Percentiles rank a stretch among this genome's conserved stretches.
Evolutionary conservation across 2,888 invertebrate species (phyloP).

Genomic region (Nesidiocoris tenuis): DNA sequence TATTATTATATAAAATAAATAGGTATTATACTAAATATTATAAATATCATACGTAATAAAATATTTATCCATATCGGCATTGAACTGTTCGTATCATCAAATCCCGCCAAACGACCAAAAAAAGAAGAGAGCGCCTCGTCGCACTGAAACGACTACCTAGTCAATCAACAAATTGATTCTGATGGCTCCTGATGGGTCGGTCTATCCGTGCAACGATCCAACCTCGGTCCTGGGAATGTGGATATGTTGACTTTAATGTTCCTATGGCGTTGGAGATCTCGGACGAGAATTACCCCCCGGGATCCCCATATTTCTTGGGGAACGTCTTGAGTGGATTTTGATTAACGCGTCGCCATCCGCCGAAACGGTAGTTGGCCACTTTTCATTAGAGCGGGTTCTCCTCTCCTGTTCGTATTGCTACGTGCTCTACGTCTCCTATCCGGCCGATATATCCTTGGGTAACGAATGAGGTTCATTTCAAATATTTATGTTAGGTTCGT

Average conservation of each 20-base stretch:
- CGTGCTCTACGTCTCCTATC: neutral
- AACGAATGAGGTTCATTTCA: neutral
- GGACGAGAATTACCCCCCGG: neutral
- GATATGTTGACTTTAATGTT: neutral
- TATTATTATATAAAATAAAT: no score
- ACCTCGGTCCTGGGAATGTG: neutral
- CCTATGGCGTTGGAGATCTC: neutral
- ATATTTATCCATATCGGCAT: no score
- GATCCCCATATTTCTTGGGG: neutral
- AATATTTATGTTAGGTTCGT: neutral
- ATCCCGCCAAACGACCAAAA: no score
- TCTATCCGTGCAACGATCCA: no score
- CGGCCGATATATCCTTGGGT: neutral
- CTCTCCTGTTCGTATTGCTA: neutral
- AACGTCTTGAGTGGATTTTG: conserved; percentile 30
- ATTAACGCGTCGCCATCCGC: conserved; percentile 13
- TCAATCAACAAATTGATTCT: neutral
- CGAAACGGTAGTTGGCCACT: neutral
- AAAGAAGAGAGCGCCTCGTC: no score
- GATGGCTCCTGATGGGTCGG: neutral
- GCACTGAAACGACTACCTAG: no score
- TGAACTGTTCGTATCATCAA: no score
- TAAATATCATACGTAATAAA: no score
- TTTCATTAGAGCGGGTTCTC: neutral
- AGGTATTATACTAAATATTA: no score